phyloP scores from a whole-genome alignment of 2,888 invertebrate genomes.

The Rhynchonema sp. region DNA sequence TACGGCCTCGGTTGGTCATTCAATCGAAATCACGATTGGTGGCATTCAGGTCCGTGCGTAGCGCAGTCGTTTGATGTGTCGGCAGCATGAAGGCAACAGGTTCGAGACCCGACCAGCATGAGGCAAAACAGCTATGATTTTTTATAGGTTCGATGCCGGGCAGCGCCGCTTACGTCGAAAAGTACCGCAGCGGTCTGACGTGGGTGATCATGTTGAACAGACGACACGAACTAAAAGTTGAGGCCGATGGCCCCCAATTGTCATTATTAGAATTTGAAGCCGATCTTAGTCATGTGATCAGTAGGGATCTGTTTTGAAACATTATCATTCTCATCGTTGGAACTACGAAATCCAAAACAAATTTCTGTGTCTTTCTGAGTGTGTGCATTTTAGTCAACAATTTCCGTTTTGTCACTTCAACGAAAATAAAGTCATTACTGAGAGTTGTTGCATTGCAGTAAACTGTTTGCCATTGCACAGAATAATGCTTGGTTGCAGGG shows the following conservation, averaged over 20 bases:
- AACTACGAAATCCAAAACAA: too few species aligned
- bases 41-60: too few species aligned
- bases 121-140: not conserved
- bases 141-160: not conserved
- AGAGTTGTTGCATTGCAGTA: too few species aligned
- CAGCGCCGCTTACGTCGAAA: not conserved
- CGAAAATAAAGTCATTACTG: too few species aligned
- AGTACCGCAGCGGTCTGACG: not conserved
- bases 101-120: not conserved
- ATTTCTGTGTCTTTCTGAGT: too few species aligned
- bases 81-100: too few species aligned
- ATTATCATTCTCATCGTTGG: too few species aligned
- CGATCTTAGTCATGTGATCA: not conserved
- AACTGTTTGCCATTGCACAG: too few species aligned
- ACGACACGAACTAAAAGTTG: not conserved
- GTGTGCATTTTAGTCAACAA: too few species aligned
- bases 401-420: too few species aligned
- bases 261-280: not conserved
- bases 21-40: not conserved
- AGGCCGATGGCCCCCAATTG: not conserved
- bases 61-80: too few species aligned
- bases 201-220: not conserved
- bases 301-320: not conserved
- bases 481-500: too few species aligned
- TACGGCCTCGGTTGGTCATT: not conserved